Percentiles rank a stretch among this genome's conserved stretches.
These are phyloP conservation scores for Myocastor coypus DNA, from an alignment of 2,113 vertebrate species.

Conservation along the genomic window DNA sequence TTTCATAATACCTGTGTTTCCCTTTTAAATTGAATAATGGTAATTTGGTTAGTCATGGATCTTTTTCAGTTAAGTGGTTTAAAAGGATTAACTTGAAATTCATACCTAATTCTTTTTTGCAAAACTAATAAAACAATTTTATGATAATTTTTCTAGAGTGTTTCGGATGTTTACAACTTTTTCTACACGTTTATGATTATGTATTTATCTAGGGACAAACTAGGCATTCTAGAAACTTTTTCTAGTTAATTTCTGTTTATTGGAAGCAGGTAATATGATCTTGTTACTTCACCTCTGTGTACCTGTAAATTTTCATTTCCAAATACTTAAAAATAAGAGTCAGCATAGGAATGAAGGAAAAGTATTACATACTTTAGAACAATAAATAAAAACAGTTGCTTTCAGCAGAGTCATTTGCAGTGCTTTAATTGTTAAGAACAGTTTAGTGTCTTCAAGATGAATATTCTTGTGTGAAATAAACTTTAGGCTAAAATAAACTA, in stretches of 20 bases:
- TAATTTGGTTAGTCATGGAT: slow-evolving; percentile 27
- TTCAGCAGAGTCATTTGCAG: slow-evolving; percentile 25
- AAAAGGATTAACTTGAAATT: slow-evolving; percentile 46
- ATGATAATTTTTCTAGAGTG: neutral
- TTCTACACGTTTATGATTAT: neutral
- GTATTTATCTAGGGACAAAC: slow-evolving; percentile 9
- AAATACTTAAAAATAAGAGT: slow-evolving; percentile 7
- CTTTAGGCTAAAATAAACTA: slow-evolving; percentile 77
- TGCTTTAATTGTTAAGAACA: slow-evolving; percentile 60
- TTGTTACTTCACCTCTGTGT: neutral
- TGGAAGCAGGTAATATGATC: neutral
- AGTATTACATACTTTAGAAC: neutral
- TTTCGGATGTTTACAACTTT: slow-evolving; percentile 38
- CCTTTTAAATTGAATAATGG: slow-evolving; percentile 26
- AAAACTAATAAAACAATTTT: neutral
- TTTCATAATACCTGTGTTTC: neutral
- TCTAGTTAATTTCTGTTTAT: slow-evolving; percentile 27
- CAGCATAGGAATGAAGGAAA: slow-evolving; percentile 4
- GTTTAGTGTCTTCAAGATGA: slow-evolving; percentile 65
- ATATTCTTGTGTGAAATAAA: slow-evolving; percentile 76
- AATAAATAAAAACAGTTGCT: slow-evolving; percentile 66
- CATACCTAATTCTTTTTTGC: slow-evolving; percentile 30
- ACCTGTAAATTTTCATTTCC: slow-evolving; percentile 1
- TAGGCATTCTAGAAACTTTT: neutral
- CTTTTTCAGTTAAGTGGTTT: slow-evolving; percentile 52